Percentiles rank a stretch among this genome's conserved stretches.
Evolutionary conservation across 1,140 invertebrate species (phyloP).

Genomic region (Drosophila insularis): DNA sequence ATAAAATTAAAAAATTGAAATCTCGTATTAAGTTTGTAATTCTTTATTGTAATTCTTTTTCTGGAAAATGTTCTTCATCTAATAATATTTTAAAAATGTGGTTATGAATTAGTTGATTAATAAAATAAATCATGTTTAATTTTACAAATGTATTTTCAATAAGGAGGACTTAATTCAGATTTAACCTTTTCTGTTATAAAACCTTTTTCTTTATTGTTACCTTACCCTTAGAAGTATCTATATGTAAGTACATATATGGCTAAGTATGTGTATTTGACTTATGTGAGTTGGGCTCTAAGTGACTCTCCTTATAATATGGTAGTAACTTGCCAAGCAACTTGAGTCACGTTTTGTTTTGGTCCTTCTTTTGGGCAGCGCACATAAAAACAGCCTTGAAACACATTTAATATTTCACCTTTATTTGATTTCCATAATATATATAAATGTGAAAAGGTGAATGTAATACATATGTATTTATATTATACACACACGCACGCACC

Average conservation of each 20-base stretch:
- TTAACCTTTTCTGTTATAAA: background rate
- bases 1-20: too few species aligned
- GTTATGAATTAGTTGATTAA: too few species aligned
- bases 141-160: background rate
- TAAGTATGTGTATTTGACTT: background rate
- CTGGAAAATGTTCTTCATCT: too few species aligned
- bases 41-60: too few species aligned
- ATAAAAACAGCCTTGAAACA: constrained; percentile 47
- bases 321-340: constrained; percentile 1
- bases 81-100: too few species aligned
- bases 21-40: too few species aligned
- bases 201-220: background rate
- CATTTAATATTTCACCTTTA: constrained; percentile 44
- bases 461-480: background rate
- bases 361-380: constrained; percentile 26
- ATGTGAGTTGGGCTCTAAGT: background rate
- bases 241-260: background rate
- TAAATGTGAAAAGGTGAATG: background rate
- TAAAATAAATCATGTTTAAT: too few species aligned
- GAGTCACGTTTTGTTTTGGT: constrained; percentile 48
- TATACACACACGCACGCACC: constrained; percentile 25
- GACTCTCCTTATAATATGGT: background rate
- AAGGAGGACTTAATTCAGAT: background rate
- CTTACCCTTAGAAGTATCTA: background rate
- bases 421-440: constrained; percentile 21